Conservation (phyloP, 2,797 vertebrate species). For the Denticeps clupeoides region DNA sequence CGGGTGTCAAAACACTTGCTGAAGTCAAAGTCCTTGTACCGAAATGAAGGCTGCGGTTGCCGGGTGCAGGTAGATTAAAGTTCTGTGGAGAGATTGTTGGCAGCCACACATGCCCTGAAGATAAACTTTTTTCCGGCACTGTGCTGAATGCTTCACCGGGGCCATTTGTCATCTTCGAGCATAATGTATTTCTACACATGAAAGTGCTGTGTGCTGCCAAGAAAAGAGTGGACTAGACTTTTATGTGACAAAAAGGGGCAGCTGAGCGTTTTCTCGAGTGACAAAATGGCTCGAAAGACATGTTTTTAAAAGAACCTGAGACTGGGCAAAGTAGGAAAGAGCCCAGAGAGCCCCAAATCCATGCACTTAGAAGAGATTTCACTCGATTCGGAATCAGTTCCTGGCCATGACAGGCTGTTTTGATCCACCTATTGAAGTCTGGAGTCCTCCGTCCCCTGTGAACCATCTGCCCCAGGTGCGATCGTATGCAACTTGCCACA, state of each 20-base stretch:
- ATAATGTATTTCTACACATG: slow-evolving; percentile 66
- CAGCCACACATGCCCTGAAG: slow-evolving; percentile 72
- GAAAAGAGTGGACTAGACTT: too few species aligned
- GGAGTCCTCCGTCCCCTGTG: slow-evolving; percentile 35
- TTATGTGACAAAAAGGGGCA: too few species aligned
- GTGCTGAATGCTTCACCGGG: slow-evolving; percentile 66
- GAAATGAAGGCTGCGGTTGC: slow-evolving; percentile 63
- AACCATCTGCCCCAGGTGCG: slow-evolving; percentile 69
- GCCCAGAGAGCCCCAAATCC: not conserved
- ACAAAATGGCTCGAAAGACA: too few species aligned
- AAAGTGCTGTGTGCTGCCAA: too few species aligned
- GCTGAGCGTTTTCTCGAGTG: too few species aligned
- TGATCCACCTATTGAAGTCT: slow-evolving; percentile 17
- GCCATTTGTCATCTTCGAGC: slow-evolving; percentile 75
- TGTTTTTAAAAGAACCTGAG: too few species aligned
- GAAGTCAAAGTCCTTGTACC: slow-evolving; percentile 58
- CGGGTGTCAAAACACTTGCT: slow-evolving; percentile 65
- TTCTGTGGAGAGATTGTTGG: slow-evolving; percentile 67
- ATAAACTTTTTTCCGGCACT: slow-evolving; percentile 67
- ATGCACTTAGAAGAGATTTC: not conserved
- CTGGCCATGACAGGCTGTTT: slow-evolving; percentile 1
- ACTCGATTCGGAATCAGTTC: slow-evolving; percentile 16
- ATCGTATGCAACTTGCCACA: slow-evolving; percentile 64
- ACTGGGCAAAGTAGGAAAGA: not conserved
- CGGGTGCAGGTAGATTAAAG: slow-evolving; percentile 69